Percentiles rank a stretch among this genome's conserved stretches.
phyloP scores from a whole-genome alignment of 2,113 vertebrate species.

The Catagonus wagneri region DNA sequence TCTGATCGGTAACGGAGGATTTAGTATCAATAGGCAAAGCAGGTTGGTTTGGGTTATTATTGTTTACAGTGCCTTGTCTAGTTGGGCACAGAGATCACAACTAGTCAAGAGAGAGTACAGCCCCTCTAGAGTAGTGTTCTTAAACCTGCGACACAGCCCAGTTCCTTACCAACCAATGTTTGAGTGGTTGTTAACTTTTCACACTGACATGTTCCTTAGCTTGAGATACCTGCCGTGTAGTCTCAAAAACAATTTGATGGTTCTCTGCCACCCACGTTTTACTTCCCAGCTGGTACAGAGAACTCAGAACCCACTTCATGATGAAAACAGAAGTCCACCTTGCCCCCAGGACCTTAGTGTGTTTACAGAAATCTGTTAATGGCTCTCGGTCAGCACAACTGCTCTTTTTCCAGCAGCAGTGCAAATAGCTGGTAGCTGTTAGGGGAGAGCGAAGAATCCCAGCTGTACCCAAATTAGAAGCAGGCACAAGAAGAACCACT shows the following conservation, averaged over 20 bases:
- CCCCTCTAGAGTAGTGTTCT: neutral
- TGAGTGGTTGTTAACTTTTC: neutral
- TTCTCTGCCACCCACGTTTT: neutral
- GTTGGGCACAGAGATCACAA: neutral
- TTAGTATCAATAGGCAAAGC: neutral
- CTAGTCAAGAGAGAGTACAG: neutral
- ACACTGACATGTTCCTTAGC: neutral
- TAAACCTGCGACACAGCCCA: neutral
- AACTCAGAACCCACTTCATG: neutral
- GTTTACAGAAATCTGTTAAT: neutral
- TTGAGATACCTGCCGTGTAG: neutral
- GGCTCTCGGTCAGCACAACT: neutral
- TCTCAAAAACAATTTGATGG: neutral
- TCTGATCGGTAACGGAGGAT: neutral
- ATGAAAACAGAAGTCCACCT: neutral
- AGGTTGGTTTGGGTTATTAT: neutral
- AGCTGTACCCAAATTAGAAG: conserved; percentile 39
- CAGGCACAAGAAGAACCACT: neutral
- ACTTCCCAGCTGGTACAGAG: neutral
- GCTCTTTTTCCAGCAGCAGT: neutral
- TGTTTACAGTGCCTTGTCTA: neutral
- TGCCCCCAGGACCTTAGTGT: neutral
- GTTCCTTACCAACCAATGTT: neutral
- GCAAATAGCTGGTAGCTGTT: neutral
- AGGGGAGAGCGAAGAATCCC: neutral